These are phyloP conservation scores for Stomatorhinus ivindoensis DNA, from an alignment of 2,113 vertebrate genomes.

Conservation along the genomic window DNA sequence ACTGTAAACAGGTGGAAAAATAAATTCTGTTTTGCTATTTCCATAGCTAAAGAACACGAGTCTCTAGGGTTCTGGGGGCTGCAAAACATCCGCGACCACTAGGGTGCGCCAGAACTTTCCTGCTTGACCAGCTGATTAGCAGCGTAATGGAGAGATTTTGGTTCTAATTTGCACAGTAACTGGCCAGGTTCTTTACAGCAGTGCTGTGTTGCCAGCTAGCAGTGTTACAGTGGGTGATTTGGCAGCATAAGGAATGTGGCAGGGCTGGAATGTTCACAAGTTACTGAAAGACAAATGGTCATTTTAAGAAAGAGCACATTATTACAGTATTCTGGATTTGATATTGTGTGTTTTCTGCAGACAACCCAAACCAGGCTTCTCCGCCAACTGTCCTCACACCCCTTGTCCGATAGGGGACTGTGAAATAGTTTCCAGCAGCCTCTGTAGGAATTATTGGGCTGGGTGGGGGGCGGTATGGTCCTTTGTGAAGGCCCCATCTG, in stretches of 20 bases:
- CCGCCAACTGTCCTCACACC: not conserved
- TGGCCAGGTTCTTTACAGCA: conserved; percentile 50
- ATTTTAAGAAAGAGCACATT: conserved; percentile 28
- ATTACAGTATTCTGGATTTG: not conserved
- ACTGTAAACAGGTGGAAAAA: conserved; percentile 18
- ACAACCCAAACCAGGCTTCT: not conserved
- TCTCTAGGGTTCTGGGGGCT: not conserved
- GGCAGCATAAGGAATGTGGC: conserved; percentile 36
- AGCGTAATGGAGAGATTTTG: conserved; percentile 33
- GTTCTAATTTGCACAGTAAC: conserved; percentile 49
- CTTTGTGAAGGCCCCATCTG: conserved; percentile 4
- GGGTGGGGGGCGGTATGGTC: not conserved
- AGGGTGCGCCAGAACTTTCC: not conserved
- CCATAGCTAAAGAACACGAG: not conserved
- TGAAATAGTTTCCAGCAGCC: not conserved
- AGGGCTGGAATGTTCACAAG: conserved; percentile 49
- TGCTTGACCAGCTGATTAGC: not conserved
- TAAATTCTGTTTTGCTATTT: not conserved
- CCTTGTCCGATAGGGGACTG: not conserved
- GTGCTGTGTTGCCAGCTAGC: conserved; percentile 20
- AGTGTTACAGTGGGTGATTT: conserved; percentile 29
- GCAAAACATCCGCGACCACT: not conserved
- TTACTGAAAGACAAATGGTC: conserved; percentile 52
- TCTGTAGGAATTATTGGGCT: not conserved
- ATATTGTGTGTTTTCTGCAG: too few relatives aligned